Evolutionary conservation across 2,797 vertebrate species (phyloP).

Genomic region (Oreortyx pictus): DNA sequence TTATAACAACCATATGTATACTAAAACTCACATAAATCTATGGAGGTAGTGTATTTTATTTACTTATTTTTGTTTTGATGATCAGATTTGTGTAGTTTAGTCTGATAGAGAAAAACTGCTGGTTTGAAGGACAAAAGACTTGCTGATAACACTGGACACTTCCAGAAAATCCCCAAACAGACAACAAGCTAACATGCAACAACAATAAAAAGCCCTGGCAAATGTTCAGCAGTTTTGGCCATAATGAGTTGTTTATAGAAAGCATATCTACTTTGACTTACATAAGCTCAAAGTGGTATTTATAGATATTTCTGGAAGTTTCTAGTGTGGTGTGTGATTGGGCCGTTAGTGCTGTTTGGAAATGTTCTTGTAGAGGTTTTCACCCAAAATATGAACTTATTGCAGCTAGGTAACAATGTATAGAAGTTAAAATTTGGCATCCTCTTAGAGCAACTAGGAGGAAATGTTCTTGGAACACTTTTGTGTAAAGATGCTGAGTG

Average conservation of each 20-base stretch:
- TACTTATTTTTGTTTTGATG: background rate
- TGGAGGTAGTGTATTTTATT: background rate
- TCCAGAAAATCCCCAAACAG: background rate
- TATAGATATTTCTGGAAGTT: background rate
- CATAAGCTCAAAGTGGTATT: background rate
- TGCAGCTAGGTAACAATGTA: background rate
- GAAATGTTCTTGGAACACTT: constrained; percentile 59
- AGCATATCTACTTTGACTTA: background rate
- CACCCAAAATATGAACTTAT: background rate
- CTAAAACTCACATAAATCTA: background rate
- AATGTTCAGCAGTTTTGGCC: background rate
- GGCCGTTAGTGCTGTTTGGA: background rate
- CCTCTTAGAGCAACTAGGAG: background rate
- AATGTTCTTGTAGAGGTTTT: background rate
- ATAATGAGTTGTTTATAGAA: background rate
- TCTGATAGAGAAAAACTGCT: background rate
- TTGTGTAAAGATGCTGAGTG: constrained; percentile 44
- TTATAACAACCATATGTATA: background rate
- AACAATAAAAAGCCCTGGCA: background rate
- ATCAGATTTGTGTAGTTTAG: background rate
- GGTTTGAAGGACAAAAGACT: background rate
- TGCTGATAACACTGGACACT: background rate
- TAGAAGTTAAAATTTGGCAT: background rate
- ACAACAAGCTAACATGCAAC: background rate
- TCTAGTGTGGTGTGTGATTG: background rate